Conservation (phyloP, 2,113 vertebrate species). For the Eretmochelys imbricata region DNA sequence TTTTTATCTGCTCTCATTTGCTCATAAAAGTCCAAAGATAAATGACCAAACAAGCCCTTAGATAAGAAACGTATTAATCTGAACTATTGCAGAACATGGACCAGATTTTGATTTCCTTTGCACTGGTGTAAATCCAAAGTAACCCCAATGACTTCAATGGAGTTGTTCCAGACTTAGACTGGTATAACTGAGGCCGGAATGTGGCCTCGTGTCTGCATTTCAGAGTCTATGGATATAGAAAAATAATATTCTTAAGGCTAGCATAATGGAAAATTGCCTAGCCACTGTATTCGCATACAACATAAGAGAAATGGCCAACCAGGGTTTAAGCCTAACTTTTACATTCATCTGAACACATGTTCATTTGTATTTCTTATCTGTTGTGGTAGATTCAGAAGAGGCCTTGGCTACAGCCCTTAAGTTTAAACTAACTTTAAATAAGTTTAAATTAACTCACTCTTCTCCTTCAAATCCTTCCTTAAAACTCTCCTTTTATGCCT, state of each 20-base stretch:
- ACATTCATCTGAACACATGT: neutral
- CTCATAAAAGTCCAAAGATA: slow-evolving; percentile 45
- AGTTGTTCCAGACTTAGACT: neutral
- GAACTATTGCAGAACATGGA: neutral
- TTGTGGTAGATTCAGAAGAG: neutral
- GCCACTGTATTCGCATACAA: neutral
- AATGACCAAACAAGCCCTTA: neutral
- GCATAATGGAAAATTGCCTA: neutral
- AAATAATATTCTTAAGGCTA: neutral
- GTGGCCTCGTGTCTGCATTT: neutral
- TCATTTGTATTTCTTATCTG: neutral
- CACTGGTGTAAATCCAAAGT: neutral
- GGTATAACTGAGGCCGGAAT: neutral
- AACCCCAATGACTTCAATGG: neutral
- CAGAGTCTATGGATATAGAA: neutral
- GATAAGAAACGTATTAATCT: neutral
- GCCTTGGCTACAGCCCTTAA: neutral
- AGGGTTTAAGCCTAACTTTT: neutral
- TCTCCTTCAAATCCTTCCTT: neutral
- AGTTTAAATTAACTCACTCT: neutral
- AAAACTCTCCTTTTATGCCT: neutral
- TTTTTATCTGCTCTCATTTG: slow-evolving; percentile 69
- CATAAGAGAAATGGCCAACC: neutral
- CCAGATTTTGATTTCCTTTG: neutral
- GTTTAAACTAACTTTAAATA: neutral